Evolutionary conservation across 2,113 vertebrate species (phyloP), one percentile per base, ranked within the genome.

Genomic region (Albula goreensis): DNA sequence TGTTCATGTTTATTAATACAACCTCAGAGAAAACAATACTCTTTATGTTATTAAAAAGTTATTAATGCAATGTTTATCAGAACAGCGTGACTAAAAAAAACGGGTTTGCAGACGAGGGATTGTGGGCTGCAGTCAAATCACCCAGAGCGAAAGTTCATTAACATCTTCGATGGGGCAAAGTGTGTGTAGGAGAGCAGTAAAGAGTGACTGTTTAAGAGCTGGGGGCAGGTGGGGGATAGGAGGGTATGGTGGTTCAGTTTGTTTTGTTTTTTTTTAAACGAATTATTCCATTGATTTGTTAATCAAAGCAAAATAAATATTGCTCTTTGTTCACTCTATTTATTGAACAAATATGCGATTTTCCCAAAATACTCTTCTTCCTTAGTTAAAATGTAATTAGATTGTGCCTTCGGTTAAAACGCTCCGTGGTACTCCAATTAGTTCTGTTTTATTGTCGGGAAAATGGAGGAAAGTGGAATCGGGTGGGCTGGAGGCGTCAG

Each of bases 251-350:
- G 63, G n/a, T 60, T 50, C 3, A 49, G 63, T 13, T 3, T 49
- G 51, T 92, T 91, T 88, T 90, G 89, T 92, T 90, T 91, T 85
- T 90, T 90, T 90, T 86, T 90, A 93, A 90, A 94, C 90, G 93
- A 95, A 95, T 93, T 90, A 91, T 90, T 89, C 93, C 91, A 91
- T 92, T 92, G 91, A 90, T 93, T 94, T 94, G 92, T 91, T 94
- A 95, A 95, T 95, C 94, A 95, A 95, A 94, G 93, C 94, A 94
- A 94, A 95, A 94, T 93, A 95, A 96, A 95, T 96, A 96, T 96
- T 95, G 95, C 94, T 93, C 95, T 95, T 95, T 90, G 90, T 94
- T 93, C 94, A 95, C 95, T 95, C 93, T 93, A 94, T 94, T 96
- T 95, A 94, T 95, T 93, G 93, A 94, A 94, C 81, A 94, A 95